Base-by-base conservation (phyloP, 92 coral and sea anemone genomes). In the Umimayanthus chanpuru region DNA sequence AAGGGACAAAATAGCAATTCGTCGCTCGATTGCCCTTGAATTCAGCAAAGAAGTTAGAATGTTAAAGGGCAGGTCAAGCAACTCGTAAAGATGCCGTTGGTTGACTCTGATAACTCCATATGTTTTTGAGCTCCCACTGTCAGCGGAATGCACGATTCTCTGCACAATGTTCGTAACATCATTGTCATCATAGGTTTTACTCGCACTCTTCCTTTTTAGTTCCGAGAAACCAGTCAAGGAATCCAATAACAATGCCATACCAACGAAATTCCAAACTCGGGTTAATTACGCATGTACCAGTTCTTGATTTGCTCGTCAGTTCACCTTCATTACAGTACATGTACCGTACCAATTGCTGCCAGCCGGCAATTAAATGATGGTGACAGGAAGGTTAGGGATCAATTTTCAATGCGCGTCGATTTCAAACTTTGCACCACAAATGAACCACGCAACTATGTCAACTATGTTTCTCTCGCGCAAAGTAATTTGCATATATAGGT, bases 191-290 rank as follows among this genome's bases (percentile, higher is more conserved):
- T 83, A 70, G 11, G 44, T 68, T 47, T 26, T 72, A 7, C 28
- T 21, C 32, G 56, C 28, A 2, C 12, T 64, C 30, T 44, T 83
- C 39, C 76, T 83, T 30, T 70, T 83, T 16, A 83, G 74, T 26
- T 83, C 87, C 15, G 87, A 70, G 49, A 40, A 70, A 16, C 87
- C 87, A 26, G 87, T 70, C 76, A 83, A 29, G 4, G 87, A 83
- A 70, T 83, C 78, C 76, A 71, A 70, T 77, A 83, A 32, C 76
- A 83, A 71, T 58, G 87, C 77, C 87, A 83, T 83, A 20, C 20
- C 58, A 26, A 70, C 50, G 50, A 47, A 47, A 47, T 47, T 47
- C 10, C 36, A 47, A 1, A 47, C 50, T 47, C 49, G 8, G 9
- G 10, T 7, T 1, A 47, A 11, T 7, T 47, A 47, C 8, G 9